These are phyloP conservation scores for Mimachlamys varia DNA, from an alignment of 2,888 invertebrate genomes.

Conservation along the genomic window DNA sequence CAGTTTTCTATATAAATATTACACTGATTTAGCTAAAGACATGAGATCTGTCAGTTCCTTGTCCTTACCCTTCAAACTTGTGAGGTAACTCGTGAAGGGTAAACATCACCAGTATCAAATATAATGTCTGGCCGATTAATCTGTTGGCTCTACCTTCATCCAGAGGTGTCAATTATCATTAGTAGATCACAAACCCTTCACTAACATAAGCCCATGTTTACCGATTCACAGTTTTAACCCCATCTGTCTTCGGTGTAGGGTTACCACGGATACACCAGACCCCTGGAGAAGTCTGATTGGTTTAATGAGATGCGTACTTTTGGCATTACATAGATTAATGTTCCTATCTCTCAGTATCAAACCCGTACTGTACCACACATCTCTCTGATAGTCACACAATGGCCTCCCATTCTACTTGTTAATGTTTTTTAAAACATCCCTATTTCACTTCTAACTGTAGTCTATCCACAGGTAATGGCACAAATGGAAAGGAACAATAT, in stretches of 20 bases:
- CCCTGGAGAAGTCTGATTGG: neutral
- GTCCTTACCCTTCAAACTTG: neutral
- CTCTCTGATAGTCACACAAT: neutral
- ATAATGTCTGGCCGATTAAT: neutral
- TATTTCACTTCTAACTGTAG: neutral
- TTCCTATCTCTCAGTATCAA: slow-evolving; percentile 12
- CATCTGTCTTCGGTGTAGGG: neutral
- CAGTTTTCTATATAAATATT: neutral
- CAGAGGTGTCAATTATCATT: slow-evolving; percentile 26
- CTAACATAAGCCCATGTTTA: neutral
- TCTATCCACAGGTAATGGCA: neutral
- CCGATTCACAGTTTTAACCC: slow-evolving; percentile 28
- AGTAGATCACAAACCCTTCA: neutral
- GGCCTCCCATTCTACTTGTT: too few relatives aligned
- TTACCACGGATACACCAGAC: slow-evolving; percentile 1
- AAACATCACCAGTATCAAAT: neutral
- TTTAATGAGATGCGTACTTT: slow-evolving; percentile 3
- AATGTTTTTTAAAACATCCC: neutral
- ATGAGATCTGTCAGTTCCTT: neutral
- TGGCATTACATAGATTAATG: neutral
- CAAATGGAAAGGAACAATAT: too few relatives aligned
- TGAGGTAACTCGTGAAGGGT: neutral
- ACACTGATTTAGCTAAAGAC: neutral
- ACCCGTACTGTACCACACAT: neutral
- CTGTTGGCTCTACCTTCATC: neutral